A percentile compares a stretch with the other conserved stretches of the same genome.
Evolutionary conservation across 2,888 invertebrate species (phyloP).

Genomic region (Chrysomela aeneicollis): DNA sequence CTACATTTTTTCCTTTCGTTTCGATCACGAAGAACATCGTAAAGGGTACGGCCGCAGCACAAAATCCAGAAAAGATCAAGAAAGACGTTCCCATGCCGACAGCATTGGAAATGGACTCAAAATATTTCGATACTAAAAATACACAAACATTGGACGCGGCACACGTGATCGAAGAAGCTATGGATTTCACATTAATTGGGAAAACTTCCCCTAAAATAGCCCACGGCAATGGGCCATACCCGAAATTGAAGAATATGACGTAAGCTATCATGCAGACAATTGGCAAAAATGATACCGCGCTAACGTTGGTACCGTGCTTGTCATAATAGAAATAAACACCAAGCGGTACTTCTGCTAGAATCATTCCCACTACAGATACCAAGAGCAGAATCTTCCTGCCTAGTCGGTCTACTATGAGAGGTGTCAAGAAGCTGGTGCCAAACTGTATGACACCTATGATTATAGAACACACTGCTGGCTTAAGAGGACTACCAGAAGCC

Average conservation of each 20-base stretch:
- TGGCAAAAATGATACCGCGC: conserved; percentile 71
- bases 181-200: conserved; percentile 71
- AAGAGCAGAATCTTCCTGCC: conserved; percentile 78
- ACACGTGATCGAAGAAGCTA: conserved; percentile 66
- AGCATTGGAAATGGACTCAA: conserved; percentile 38
- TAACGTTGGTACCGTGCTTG: conserved; percentile 51
- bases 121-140: conserved; percentile 46
- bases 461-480: conserved; percentile 73
- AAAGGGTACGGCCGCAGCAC: conserved; percentile 40
- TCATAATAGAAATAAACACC: conserved; percentile 68
- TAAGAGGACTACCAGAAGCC: conserved; percentile 67
- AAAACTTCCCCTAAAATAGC: conserved; percentile 84
- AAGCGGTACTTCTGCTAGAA: conserved; percentile 59
- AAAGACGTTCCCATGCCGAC: conserved; percentile 45
- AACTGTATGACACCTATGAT: conserved; percentile 83
- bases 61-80: conserved; percentile 44
- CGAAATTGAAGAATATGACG: conserved; percentile 74
- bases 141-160: conserved; percentile 36
- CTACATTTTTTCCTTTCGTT: conserved; percentile 47
- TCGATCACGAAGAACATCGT: conserved; percentile 43
- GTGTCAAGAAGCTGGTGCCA: conserved; percentile 76
- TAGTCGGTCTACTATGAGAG: conserved; percentile 77
- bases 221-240: conserved; percentile 82
- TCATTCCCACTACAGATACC: conserved; percentile 74
- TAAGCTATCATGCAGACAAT: conserved; percentile 74